Evolutionary conservation across 2,113 vertebrate species (phyloP).

Genomic region (Misgurnus mizolepis): DNA sequence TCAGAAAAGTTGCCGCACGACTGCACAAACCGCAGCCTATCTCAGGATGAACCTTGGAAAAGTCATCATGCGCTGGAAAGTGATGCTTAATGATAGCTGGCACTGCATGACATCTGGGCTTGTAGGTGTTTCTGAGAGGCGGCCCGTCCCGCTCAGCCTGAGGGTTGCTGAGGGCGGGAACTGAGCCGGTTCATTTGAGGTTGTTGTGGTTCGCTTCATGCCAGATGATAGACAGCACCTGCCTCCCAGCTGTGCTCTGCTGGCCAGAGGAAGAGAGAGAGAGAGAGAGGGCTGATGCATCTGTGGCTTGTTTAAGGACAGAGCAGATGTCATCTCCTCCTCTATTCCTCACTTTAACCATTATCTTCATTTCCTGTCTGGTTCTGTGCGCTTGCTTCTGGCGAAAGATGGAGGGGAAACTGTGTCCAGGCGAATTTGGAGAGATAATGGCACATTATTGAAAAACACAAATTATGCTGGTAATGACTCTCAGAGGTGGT

Average conservation of each 20-base stretch:
- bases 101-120: conserved; percentile 7
- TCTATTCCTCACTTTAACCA: conserved; percentile 17
- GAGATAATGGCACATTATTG: background rate
- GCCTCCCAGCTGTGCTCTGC: conserved; percentile 48
- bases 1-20: background rate
- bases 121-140: conserved; percentile 28
- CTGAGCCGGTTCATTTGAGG: conserved; percentile 24
- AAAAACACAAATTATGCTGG: background rate
- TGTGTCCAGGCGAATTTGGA: background rate
- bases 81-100: conserved; percentile 20
- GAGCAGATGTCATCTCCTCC: conserved; percentile 15
- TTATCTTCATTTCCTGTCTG: background rate
- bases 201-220: conserved; percentile 21
- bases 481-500: too few relatives aligned
- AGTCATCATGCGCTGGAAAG: conserved; percentile 15
- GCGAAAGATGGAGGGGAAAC: background rate
- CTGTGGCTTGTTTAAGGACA: conserved; percentile 21
- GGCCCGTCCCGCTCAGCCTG: background rate
- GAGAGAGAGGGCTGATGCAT: conserved; percentile 15
- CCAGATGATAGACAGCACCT: conserved; percentile 49
- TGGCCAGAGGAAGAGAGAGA: background rate
- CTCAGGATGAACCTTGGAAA: background rate
- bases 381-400: background rate
- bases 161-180: conserved; percentile 13
- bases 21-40: background rate